These are phyloP conservation scores for Melopsittacus undulatus DNA, from an alignment of 2,797 vertebrate species.

Conservation along the genomic window DNA sequence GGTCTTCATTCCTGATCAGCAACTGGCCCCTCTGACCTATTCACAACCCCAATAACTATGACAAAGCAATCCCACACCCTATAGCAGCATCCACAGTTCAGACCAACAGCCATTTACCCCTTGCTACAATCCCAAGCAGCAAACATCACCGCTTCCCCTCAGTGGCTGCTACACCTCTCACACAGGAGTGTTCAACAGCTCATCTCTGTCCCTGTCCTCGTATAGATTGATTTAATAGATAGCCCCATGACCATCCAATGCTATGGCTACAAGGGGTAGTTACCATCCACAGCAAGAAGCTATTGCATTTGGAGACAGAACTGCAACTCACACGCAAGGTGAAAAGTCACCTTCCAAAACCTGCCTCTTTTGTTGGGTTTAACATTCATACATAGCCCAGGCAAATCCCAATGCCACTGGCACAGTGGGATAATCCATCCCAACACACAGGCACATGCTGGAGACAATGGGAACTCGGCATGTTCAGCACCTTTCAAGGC, in stretches of 20 bases:
- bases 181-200: neutral
- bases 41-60: neutral
- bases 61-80: rapidly evolving
- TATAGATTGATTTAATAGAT: rapidly evolving
- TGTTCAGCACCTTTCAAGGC: slow-evolving; percentile 46
- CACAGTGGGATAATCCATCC: neutral
- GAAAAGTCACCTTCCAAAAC: neutral
- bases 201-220: neutral
- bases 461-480: slow-evolving; percentile 28
- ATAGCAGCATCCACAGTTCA: too few species aligned
- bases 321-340: rapidly evolving
- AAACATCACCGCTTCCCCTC: neutral
- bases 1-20: neutral
- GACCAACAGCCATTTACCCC: rapidly evolving
- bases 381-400: neutral
- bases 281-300: rapidly evolving
- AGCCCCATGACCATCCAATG: rapidly evolving
- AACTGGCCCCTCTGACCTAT: neutral
- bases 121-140: neutral
- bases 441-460: neutral
- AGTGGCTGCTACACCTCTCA: rapidly evolving
- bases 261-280: neutral
- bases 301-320: rapidly evolving
- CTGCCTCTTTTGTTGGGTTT: neutral
- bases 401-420: neutral